These are phyloP conservation scores for Meda fulgida DNA, from an alignment of 2,797 vertebrate genomes.

Conservation along the genomic window DNA sequence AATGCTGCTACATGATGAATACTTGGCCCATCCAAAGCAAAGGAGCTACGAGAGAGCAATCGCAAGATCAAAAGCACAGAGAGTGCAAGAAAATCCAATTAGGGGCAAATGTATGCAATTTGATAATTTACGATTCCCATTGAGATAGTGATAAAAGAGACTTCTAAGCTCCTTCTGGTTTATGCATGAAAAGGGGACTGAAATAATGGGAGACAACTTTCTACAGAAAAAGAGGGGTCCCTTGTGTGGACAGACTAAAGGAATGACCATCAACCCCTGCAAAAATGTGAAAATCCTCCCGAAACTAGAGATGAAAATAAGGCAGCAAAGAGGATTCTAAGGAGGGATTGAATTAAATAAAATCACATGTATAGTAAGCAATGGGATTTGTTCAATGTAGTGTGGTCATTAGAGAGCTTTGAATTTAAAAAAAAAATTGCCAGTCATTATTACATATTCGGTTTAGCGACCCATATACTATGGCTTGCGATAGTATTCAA, in stretches of 20 bases:
- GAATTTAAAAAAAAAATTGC: background rate
- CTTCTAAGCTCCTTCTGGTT: constrained; percentile 60
- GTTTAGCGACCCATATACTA: no score
- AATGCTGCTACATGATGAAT: constrained; percentile 37
- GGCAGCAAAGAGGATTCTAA: background rate
- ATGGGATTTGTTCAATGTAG: background rate
- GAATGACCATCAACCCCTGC: constrained; percentile 24
- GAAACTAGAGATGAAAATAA: background rate
- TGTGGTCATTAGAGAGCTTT: background rate
- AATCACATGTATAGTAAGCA: background rate
- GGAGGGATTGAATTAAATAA: background rate
- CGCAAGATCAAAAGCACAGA: constrained; percentile 62
- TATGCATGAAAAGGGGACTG: constrained; percentile 54
- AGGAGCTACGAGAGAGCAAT: constrained; percentile 40
- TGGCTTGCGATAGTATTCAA: no score
- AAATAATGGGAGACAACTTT: constrained; percentile 58
- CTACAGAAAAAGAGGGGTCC: constrained; percentile 38
- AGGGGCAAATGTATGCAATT: constrained; percentile 65
- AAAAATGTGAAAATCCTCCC: constrained; percentile 1
- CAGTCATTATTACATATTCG: no score
- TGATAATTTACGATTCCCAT: constrained; percentile 63
- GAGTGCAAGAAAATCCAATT: constrained; percentile 60
- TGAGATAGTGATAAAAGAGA: constrained; percentile 64
- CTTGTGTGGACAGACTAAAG: constrained; percentile 29
- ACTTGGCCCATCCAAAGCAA: constrained; percentile 30